Base-by-base conservation (phyloP, 1,140 invertebrate species). In the Diorhabda elongata region DNA sequence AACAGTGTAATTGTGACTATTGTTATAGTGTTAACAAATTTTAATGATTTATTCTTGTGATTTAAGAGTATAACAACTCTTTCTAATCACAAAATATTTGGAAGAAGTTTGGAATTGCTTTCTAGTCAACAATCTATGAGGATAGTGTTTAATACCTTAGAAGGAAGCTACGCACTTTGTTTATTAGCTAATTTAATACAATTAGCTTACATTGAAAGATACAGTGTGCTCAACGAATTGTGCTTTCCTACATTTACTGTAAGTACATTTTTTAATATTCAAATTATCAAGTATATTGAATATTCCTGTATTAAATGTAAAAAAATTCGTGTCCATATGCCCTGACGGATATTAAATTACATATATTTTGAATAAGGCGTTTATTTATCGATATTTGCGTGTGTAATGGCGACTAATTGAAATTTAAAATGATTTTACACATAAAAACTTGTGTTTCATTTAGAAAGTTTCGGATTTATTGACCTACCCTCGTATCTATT, bases 141-240 rank as follows among this genome's bases (percentile, higher is more conserved):
- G 66, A 92, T 93, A 62, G 88, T 96, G 47, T 95, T 95, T 79
- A 94, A 94, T 81, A 88, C 90, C 2, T 79, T 96, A n/a, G 92
- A 95, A 83, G 93, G 92, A 42, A 94, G 91, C 81, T 93, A 94
- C 82, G 91, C 92, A 7, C 83, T 96, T 2, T 96, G 92, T 81
- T 83, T 97, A 9, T 83, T 96, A 58, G 93, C 91, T 72, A 92
- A 91, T 80, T 76, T 90, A 45, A 81, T 89, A 61, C 91, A 96
- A 73, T 80, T 96, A 66, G 91, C 90, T 3, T 88, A 90, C 77
- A 85, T 89, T 45, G 91, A 93, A 76, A 83, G 86, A 67, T 88
- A 91, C 62, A 85, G 87, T 77, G 81, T 85, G 3, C 74, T 87
- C 43, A 82, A 82, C 8, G 85, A 87, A 5, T 80, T 88, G 2